Conservation (phyloP, 1,140 invertebrate genomes). For the Caerostris darwini region DNA sequence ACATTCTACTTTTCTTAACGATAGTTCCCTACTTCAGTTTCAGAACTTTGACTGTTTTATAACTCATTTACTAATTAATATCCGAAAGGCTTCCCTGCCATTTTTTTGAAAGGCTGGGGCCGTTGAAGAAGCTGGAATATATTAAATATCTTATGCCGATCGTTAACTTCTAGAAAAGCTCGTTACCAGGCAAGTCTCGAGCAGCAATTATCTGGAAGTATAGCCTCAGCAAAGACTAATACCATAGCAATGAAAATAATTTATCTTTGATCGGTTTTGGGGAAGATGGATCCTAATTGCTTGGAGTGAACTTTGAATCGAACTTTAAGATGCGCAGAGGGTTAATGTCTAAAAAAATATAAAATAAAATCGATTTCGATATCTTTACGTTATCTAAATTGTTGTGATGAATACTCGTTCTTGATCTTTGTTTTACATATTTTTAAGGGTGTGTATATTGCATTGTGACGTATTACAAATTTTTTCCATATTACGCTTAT, state of each 20-base stretch:
- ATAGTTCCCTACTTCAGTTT: conserved; percentile 13
- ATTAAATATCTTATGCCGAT: conserved; percentile 14
- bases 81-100: neutral
- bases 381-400: too few relatives aligned
- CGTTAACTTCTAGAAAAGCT: neutral
- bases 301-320: neutral
- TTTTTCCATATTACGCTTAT: too few relatives aligned
- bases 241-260: conserved; percentile 24
- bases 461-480: too few relatives aligned
- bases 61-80: conserved; percentile 43
- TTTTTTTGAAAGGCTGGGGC: neutral
- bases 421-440: too few relatives aligned
- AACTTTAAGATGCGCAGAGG: neutral
- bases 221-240: neutral
- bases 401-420: too few relatives aligned
- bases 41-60: conserved; percentile 34
- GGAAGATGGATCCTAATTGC: conserved; percentile 23
- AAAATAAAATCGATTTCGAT: too few relatives aligned
- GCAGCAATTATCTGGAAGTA: conserved; percentile 23
- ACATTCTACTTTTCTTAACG: conserved; percentile 24
- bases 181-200: neutral
- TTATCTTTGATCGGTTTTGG: conserved; percentile 12
- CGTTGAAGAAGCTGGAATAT: neutral
- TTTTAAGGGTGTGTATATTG: too few relatives aligned
- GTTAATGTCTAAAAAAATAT: neutral